Conservation (phyloP, 2,113 vertebrate species). For the Scolopax mira region DNA sequence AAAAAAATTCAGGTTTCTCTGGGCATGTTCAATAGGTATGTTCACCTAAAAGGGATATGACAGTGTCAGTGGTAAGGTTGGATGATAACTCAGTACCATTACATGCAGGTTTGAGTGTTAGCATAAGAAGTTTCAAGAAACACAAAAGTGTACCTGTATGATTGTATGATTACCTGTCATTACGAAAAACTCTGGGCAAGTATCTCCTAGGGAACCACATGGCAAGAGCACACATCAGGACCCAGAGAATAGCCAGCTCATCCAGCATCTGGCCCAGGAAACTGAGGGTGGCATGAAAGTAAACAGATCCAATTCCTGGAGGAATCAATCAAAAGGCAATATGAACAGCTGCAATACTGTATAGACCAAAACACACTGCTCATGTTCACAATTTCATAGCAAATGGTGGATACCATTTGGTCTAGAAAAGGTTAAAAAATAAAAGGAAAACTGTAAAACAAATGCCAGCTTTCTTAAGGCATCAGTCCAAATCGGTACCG, state of each 20-base stretch:
- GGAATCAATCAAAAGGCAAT: conserved; percentile 28
- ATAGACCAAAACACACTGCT: not conserved
- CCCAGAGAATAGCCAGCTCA: conserved; percentile 95
- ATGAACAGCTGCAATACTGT: not conserved
- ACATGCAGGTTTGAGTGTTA: not conserved
- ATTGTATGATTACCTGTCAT: conserved; percentile 81
- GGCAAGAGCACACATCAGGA: conserved; percentile 95
- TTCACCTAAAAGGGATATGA: not conserved
- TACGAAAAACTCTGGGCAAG: conserved; percentile 90
- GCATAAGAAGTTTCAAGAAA: not conserved
- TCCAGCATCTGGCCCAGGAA: conserved; percentile 98
- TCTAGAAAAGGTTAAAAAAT: not conserved
- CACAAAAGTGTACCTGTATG: not conserved
- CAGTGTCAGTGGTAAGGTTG: not conserved
- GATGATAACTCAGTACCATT: not conserved
- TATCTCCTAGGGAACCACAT: conserved; percentile 99
- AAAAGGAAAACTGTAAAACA: not conserved
- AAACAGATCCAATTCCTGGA: conserved; percentile 94
- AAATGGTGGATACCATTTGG: not conserved
- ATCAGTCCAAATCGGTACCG: not conserved
- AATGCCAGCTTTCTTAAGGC: not conserved
- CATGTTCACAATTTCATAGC: not conserved
- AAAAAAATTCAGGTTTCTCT: not conserved
- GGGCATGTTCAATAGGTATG: not conserved
- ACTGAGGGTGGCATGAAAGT: conserved; percentile 97